A percentile compares a stretch with the other conserved stretches of the same genome.
These are phyloP conservation scores for Galbula dea DNA, from an alignment of 2,113 vertebrate species.

Conservation along the genomic window DNA sequence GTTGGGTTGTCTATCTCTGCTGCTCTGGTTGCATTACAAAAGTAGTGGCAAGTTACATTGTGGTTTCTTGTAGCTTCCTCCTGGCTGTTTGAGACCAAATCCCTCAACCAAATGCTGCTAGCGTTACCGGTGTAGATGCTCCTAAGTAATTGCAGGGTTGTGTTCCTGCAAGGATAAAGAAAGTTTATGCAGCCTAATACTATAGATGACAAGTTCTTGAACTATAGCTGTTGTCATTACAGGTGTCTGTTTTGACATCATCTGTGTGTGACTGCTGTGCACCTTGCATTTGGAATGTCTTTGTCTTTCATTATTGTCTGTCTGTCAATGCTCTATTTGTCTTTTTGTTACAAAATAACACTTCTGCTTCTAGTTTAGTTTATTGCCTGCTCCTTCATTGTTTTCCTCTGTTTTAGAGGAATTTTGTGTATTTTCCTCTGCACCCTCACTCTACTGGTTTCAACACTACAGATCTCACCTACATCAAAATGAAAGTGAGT, in stretches of 20 bases:
- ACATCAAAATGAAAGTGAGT: background rate
- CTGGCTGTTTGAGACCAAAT: background rate
- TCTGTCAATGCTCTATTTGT: background rate
- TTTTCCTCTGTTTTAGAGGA: background rate
- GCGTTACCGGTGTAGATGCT: background rate
- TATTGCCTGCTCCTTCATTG: accelerated
- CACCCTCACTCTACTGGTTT: background rate
- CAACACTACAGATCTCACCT: background rate
- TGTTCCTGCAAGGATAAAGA: background rate
- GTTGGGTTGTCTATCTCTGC: background rate
- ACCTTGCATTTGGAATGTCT: background rate
- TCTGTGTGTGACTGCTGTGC: background rate
- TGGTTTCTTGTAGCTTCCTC: background rate
- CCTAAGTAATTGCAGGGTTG: background rate
- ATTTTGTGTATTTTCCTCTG: background rate
- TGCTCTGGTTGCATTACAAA: background rate
- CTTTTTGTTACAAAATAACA: background rate
- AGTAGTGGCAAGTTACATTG: background rate
- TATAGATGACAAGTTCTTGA: background rate
- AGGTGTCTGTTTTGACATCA: background rate
- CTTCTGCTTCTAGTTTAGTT: background rate
- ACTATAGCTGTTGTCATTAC: background rate
- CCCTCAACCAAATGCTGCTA: background rate
- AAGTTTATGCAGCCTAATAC: background rate
- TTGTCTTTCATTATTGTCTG: background rate